Conservation (phyloP, 2,113 vertebrate species). For the Hippoglossus stenolepis region DNA sequence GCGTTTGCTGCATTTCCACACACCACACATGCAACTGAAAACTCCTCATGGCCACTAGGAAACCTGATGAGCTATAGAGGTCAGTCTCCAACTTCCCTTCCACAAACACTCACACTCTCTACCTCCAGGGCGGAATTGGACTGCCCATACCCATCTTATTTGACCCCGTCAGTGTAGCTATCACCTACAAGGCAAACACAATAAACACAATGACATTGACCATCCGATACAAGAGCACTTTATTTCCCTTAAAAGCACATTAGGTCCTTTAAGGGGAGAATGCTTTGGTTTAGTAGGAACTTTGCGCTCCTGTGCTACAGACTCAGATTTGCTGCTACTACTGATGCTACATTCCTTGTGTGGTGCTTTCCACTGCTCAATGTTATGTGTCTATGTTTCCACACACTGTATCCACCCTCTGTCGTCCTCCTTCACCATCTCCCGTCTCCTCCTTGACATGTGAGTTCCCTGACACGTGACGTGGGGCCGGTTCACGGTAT, state of each 20-base stretch:
- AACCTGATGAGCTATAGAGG: conserved; percentile 54
- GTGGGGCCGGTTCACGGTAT: conserved; percentile 7
- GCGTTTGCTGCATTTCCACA: background rate
- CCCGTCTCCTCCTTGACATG: conserved; percentile 17
- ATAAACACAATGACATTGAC: conserved; percentile 58
- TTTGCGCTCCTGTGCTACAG: conserved; percentile 10
- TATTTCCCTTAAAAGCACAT: conserved; percentile 21
- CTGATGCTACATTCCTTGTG: conserved; percentile 1
- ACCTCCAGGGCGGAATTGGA: conserved; percentile 52
- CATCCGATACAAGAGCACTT: conserved; percentile 56
- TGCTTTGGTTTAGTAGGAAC: conserved; percentile 21
- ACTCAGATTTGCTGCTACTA: background rate
- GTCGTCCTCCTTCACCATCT: conserved; percentile 19
- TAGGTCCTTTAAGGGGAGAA: conserved; percentile 37
- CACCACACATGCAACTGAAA: background rate
- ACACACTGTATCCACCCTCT: background rate
- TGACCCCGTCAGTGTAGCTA: conserved; percentile 65
- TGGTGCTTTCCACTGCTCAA: background rate
- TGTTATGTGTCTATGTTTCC: background rate
- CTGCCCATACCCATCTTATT: conserved; percentile 66
- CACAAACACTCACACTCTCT: conserved; percentile 34
- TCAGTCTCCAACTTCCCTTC: conserved; percentile 47
- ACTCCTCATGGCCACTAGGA: conserved; percentile 13
- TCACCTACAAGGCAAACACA: conserved; percentile 65
- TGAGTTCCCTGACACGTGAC: conserved; percentile 22